phyloP scores from a whole-genome alignment of 2,888 invertebrate genomes.

The Scaptomyza cyrtandrae region DNA sequence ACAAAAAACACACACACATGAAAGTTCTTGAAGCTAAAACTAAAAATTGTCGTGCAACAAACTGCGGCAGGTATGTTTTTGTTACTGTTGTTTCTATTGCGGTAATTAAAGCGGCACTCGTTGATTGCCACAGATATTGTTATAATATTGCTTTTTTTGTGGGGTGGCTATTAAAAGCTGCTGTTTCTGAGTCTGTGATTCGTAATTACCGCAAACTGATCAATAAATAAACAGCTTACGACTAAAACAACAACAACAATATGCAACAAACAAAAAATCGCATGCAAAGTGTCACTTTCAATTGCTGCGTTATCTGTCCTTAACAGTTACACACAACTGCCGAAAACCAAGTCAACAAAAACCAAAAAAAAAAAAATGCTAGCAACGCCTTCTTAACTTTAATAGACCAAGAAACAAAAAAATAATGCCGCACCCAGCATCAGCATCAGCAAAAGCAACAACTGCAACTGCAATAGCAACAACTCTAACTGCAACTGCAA shows the following conservation, averaged over 20 bases:
- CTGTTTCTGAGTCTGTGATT: constrained; percentile 27
- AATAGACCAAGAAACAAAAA: constrained; percentile 21
- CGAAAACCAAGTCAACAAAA: constrained; percentile 61
- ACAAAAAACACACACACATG: constrained; percentile 15
- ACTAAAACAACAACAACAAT: constrained; percentile 35
- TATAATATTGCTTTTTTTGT: constrained; percentile 43
- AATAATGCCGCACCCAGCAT: constrained; percentile 68
- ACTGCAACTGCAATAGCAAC: constrained; percentile 16
- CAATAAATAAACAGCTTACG: constrained; percentile 75
- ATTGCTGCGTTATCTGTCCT: constrained; percentile 59
- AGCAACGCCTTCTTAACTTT: constrained; percentile 69
- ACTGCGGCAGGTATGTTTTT: constrained; percentile 51
- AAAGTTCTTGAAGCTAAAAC: constrained; percentile 60
- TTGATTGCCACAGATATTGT: constrained; percentile 67
- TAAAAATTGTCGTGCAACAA: constrained; percentile 58
- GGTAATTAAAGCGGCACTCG: constrained; percentile 67
- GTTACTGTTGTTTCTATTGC: constrained; percentile 17
- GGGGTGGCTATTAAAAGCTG: constrained; percentile 38
- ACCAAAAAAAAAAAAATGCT: constrained; percentile 5
- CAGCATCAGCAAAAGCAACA: constrained; percentile 9
- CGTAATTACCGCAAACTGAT: constrained; percentile 67
- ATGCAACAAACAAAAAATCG: constrained; percentile 29
- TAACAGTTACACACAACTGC: constrained; percentile 45
- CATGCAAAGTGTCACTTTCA: constrained; percentile 57
- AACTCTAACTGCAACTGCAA: constrained; percentile 12